phyloP scores from a whole-genome alignment of 2,888 invertebrate genomes.

The Syritta pipiens region DNA sequence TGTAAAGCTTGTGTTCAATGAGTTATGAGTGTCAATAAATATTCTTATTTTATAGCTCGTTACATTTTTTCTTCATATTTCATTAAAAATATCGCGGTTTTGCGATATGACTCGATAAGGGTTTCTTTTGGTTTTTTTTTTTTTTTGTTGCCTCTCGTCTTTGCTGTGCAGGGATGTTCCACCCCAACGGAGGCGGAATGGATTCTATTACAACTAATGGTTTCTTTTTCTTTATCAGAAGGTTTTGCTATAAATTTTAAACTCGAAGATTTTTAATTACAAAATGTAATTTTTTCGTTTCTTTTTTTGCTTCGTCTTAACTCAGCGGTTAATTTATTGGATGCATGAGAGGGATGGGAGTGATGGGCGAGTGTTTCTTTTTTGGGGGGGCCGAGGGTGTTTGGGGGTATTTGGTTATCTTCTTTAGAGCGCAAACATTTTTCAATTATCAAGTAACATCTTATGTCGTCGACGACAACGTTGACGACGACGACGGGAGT shows the following conservation, averaged over 20 bases:
- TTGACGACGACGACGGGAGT: conserved; percentile 16
- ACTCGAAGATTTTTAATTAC: conserved; percentile 69
- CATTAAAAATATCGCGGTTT: conserved; percentile 68
- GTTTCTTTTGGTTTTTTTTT: conserved; percentile 17
- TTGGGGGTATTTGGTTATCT: conserved; percentile 46
- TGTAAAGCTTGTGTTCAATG: conserved; percentile 70
- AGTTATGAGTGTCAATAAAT: conserved; percentile 73
- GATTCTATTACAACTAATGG: conserved; percentile 66
- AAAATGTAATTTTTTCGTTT: conserved; percentile 67
- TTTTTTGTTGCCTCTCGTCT: conserved; percentile 12
- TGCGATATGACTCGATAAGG: conserved; percentile 66
- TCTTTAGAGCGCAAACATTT: conserved; percentile 57
- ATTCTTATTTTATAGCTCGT: conserved; percentile 73
- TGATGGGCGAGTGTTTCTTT: conserved; percentile 2
- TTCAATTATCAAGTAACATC: conserved; percentile 69
- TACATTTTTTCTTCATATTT: conserved; percentile 71
- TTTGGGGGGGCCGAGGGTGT: conserved; percentile 1
- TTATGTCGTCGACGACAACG: conserved; percentile 53
- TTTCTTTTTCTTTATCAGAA: conserved; percentile 65
- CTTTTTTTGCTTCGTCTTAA: too few relatives aligned
- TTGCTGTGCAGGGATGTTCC: neutral
- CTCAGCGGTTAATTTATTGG: conserved; percentile 66
- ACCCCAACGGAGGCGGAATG: conserved; percentile 38
- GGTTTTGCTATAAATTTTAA: conserved; percentile 67
- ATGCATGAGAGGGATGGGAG: conserved; percentile 41